A percentile compares a stretch with the other conserved stretches of the same genome.
These are phyloP conservation scores for Craseonycteris thonglongyai DNA, from an alignment of 2,113 vertebrate species.

Conservation along the genomic window DNA sequence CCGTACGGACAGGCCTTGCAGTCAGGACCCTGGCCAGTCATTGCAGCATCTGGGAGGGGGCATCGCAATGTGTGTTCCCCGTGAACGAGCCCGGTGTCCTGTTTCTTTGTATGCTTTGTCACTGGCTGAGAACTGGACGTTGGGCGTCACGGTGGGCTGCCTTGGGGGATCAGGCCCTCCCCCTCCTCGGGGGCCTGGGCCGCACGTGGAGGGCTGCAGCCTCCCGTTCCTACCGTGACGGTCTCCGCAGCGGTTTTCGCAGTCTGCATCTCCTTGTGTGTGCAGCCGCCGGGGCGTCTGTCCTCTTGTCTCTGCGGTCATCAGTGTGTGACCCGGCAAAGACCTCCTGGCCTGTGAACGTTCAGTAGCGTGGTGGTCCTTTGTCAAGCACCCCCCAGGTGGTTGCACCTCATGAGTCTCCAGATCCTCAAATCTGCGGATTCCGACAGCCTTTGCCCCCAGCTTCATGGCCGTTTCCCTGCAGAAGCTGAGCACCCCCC, in stretches of 20 bases:
- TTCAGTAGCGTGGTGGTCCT: rapidly evolving
- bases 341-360: rapidly evolving
- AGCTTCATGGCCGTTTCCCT: rapidly evolving
- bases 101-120: not conserved
- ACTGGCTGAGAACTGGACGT: rapidly evolving
- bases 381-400: rapidly evolving
- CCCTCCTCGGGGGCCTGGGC: rapidly evolving
- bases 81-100: rapidly evolving
- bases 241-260: rapidly evolving
- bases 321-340: not conserved
- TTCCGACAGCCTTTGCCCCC: rapidly evolving
- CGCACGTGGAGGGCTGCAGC: no score
- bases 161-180: not conserved
- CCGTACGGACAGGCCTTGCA: not conserved
- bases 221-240: rapidly evolving
- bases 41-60: rapidly evolving
- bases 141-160: rapidly evolving
- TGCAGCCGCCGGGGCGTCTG: rapidly evolving
- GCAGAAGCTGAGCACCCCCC: not conserved
- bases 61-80: no score
- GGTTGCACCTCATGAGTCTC: no score
- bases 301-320: no score
- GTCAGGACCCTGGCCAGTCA: not conserved
- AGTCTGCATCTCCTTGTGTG: rapidly evolving
- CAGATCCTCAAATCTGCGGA: rapidly evolving